Percentiles rank a stretch among this genome's conserved stretches.
Conservation (phyloP, 2,113 vertebrate genomes). For the Merops nubicus region DNA sequence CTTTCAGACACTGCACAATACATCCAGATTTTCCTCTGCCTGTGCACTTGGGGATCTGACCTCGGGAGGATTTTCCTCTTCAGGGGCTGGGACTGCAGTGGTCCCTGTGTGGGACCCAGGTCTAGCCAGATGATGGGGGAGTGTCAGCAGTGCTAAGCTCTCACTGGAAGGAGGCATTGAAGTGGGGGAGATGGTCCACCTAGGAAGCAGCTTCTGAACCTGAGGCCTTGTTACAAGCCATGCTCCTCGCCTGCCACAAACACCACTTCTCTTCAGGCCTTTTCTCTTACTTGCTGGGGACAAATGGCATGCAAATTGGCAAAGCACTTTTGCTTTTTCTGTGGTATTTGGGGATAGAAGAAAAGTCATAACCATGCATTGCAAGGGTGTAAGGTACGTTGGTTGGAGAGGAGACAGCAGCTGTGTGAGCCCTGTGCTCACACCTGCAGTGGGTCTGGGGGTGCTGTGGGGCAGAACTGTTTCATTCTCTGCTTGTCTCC, state of each 20-base stretch:
- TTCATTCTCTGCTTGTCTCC: neutral
- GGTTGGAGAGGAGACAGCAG: neutral
- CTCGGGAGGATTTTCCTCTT: neutral
- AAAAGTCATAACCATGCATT: neutral
- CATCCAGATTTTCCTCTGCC: neutral
- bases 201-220: neutral
- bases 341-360: neutral
- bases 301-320: neutral
- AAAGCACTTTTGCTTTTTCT: neutral
- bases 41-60: neutral
- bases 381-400: neutral
- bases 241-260: neutral
- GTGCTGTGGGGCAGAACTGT: neutral
- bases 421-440: neutral
- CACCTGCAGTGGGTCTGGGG: neutral
- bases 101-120: neutral
- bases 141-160: fast-evolving
- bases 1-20: neutral
- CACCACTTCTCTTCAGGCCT: neutral
- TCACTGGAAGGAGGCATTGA: neutral
- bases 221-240: neutral
- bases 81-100: neutral
- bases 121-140: neutral
- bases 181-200: neutral
- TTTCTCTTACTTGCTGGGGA: neutral